Evolutionary conservation across 2,888 invertebrate genomes (phyloP).

Genomic region (Apotomis turbidana): DNA sequence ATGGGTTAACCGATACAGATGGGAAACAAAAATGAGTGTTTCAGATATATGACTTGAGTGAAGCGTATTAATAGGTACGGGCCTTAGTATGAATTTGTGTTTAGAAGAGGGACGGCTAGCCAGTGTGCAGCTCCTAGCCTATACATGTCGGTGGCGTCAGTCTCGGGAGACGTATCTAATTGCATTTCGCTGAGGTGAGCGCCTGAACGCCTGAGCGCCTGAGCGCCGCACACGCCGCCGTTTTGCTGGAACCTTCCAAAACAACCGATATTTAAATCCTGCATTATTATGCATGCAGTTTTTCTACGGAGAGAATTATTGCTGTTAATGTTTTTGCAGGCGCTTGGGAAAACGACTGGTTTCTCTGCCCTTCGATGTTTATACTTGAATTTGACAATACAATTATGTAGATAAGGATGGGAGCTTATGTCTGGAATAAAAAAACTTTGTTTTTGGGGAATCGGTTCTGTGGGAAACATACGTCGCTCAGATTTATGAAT

Average conservation of each 20-base stretch:
- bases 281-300: conserved; percentile 32
- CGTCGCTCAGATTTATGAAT: too few species aligned
- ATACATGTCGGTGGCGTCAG: conserved; percentile 58
- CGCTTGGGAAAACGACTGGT: conserved; percentile 7
- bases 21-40: too few species aligned
- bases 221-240: conserved; percentile 62
- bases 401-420: too few species aligned
- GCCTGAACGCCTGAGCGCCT: conserved; percentile 48
- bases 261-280: conserved; percentile 40
- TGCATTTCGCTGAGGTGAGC: conserved; percentile 80
- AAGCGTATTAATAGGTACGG: too few species aligned
- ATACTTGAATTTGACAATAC: too few species aligned
- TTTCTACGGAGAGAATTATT: conserved; percentile 22
- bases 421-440: too few species aligned
- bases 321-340: conserved; percentile 34
- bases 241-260: conserved; percentile 62
- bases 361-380: too few species aligned
- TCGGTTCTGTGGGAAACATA: too few species aligned
- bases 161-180: conserved; percentile 78
- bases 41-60: too few species aligned
- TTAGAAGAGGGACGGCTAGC: background rate
- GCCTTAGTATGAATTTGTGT: too few species aligned
- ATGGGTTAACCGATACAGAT: too few species aligned
- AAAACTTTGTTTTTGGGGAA: too few species aligned
- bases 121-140: conserved; percentile 49